Conservation (phyloP, 1,140 invertebrate species). For the Sitophilus oryzae region DNA sequence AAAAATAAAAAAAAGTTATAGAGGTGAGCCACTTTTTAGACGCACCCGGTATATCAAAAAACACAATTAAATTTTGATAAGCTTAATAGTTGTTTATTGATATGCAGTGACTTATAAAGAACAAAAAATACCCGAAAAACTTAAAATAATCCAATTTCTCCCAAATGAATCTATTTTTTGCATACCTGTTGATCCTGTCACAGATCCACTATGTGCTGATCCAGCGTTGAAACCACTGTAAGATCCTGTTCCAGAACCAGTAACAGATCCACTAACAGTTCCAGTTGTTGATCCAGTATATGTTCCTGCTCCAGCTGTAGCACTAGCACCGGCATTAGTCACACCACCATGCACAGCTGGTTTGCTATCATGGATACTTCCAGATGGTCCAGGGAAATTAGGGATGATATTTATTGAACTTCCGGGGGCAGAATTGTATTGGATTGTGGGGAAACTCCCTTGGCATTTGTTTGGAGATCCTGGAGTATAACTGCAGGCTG, state of each 20-base stretch:
- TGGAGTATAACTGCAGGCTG: background rate
- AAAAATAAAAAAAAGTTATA: too few relatives aligned
- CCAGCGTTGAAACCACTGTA: background rate
- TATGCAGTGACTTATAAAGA: too few relatives aligned
- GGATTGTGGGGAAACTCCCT: background rate
- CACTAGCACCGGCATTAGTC: background rate
- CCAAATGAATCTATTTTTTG: too few relatives aligned
- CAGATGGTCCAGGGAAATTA: conserved; percentile 14
- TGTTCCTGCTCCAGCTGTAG: background rate
- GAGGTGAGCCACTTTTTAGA: too few relatives aligned
- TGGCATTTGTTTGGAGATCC: background rate
- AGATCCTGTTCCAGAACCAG: background rate
- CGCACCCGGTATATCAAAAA: too few relatives aligned
- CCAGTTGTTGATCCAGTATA: background rate
- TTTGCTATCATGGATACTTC: conserved; percentile 22
- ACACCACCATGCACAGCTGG: background rate
- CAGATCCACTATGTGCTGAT: background rate
- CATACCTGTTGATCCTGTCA: background rate
- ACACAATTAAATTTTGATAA: too few relatives aligned
- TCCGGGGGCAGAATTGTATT: too few relatives aligned
- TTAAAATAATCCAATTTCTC: too few relatives aligned
- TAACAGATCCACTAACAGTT: background rate
- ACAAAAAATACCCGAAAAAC: too few relatives aligned
- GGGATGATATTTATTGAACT: background rate
- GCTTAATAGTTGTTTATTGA: too few relatives aligned